Base-by-base conservation (phyloP, 2,888 invertebrate genomes). In the Apamea monoglypha region DNA sequence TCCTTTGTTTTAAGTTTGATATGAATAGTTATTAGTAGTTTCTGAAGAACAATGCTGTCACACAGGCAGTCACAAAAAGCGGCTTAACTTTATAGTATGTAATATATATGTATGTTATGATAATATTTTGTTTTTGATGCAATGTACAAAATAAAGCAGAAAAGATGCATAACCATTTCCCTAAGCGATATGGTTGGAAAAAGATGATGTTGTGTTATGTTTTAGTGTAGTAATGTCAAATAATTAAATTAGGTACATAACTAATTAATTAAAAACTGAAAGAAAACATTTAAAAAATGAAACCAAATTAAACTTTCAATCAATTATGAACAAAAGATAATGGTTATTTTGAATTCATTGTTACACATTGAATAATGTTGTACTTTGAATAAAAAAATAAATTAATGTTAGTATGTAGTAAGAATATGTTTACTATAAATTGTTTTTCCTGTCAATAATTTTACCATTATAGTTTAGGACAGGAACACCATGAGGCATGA, bases 121-220 rank as follows among this genome's bases (percentile, higher is more conserved):
- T 21, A 16, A 53, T n/a, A 56, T 53, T 53, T 25, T 29, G 14
- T 47, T 76, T 76, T 81, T 77, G 69, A 69, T 74, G 68, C 56
- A 82, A 71, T 63, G n/a, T 77, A 85, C 82, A 64, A 70, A 76
- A 76, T 56, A 4, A 77, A 74, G 59, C 74, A 47, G 32, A 69
- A 71, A 70, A 63, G 32, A 76, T 69, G 74, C 76, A 78, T 70
- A 71, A 63, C n/a, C 18, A 14, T 76, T 69, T 56, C 68, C 29
- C 32, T 56, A 69, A 29, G 78, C n/a, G n/a, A 21, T 53, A 18
- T 7, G 29, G 21, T 78, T 56, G 71, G 70, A 72, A 71, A 80
- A 80, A 61, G 21, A 44, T 47, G 18, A 72, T 36, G n/a, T 64
- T 53, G 71, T 78, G 71, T 74, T 53, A n/a, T 72, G 64, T 66